Conservation (phyloP, 2,888 invertebrate genomes). For the Chloroclystis v-ata region DNA sequence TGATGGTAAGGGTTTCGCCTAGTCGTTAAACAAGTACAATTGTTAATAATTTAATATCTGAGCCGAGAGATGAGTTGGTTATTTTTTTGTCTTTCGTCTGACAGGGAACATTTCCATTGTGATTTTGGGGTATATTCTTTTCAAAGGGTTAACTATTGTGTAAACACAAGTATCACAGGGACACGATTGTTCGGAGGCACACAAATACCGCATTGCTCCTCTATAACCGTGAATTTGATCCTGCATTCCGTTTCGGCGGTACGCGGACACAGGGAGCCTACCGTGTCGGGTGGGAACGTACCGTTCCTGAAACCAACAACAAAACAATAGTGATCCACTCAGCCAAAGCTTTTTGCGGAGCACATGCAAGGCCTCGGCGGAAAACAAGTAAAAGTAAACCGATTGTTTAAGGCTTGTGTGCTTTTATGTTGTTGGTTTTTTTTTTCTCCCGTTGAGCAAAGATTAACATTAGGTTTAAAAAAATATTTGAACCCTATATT, state of each 20-base stretch:
- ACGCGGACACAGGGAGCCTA: slow-evolving; percentile 60
- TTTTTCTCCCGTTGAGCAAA: slow-evolving; percentile 2
- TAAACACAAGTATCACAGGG: slow-evolving; percentile 40
- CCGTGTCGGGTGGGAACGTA: slow-evolving; percentile 66
- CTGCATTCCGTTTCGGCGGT: slow-evolving; percentile 64
- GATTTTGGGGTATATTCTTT: slow-evolving; percentile 47
- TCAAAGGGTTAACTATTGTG: slow-evolving; percentile 54
- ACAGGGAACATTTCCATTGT: slow-evolving; percentile 55
- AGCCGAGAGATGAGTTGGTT: neutral
- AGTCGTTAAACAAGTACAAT: slow-evolving; percentile 25
- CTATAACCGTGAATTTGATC: slow-evolving; percentile 68
- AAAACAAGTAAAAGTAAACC: slow-evolving; percentile 15
- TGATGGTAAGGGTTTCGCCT: slow-evolving; percentile 61
- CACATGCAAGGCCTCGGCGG: slow-evolving; percentile 11
- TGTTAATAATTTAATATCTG: slow-evolving; percentile 17
- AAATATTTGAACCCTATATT: no score
- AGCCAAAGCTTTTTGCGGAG: slow-evolving; percentile 20
- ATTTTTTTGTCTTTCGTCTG: slow-evolving; percentile 47
- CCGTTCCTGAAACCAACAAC: slow-evolving; percentile 73
- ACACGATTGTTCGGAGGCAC: slow-evolving; percentile 36
- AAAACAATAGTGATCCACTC: slow-evolving; percentile 37
- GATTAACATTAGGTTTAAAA: no score
- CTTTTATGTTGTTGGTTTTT: slow-evolving; percentile 13
- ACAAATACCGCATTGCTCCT: slow-evolving; percentile 59
- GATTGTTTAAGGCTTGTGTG: slow-evolving; percentile 13